Evolutionary conservation across 2,113 vertebrate species (phyloP).

Genomic region (Elaphurus davidianus): DNA sequence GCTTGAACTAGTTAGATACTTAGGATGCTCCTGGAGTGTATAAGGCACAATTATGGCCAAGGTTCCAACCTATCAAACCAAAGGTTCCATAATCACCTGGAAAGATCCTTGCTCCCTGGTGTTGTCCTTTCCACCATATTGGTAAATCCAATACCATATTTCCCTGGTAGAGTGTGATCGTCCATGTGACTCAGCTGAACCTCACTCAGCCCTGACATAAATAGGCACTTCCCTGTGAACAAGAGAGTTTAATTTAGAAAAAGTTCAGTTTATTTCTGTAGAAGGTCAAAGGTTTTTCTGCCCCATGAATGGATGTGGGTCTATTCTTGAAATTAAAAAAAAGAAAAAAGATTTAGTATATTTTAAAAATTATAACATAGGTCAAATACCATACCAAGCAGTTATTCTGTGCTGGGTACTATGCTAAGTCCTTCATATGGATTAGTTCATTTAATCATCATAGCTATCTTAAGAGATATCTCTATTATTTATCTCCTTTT

Average conservation of each 20-base stretch:
- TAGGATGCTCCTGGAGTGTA: rapidly evolving
- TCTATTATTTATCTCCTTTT: not conserved
- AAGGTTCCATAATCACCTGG: conserved; percentile 82
- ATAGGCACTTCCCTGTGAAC: conserved; percentile 95
- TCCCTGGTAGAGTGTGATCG: conserved; percentile 90
- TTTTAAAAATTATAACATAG: not conserved
- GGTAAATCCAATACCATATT: conserved; percentile 98
- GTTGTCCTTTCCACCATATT: conserved; percentile 98
- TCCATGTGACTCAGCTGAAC: conserved; percentile 94
- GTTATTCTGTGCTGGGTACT: not conserved
- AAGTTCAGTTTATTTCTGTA: not conserved
- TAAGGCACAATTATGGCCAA: rapidly evolving
- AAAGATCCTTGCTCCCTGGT: conserved; percentile 97
- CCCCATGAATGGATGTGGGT: not conserved
- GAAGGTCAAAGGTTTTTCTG: not conserved
- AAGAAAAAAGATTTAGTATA: not conserved
- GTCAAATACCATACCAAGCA: not conserved
- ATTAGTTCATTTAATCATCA: not conserved
- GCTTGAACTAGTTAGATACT: not conserved
- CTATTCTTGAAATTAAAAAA: not conserved
- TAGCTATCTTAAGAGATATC: not conserved
- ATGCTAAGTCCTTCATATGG: not conserved
- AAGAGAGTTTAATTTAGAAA: not conserved
- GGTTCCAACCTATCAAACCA: not conserved
- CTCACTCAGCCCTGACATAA: conserved; percentile 95